Percentiles rank a stretch among this genome's conserved stretches.
These are phyloP conservation scores for Cephus runcator DNA, from an alignment of 2,888 invertebrate genomes.

Conservation along the genomic window DNA sequence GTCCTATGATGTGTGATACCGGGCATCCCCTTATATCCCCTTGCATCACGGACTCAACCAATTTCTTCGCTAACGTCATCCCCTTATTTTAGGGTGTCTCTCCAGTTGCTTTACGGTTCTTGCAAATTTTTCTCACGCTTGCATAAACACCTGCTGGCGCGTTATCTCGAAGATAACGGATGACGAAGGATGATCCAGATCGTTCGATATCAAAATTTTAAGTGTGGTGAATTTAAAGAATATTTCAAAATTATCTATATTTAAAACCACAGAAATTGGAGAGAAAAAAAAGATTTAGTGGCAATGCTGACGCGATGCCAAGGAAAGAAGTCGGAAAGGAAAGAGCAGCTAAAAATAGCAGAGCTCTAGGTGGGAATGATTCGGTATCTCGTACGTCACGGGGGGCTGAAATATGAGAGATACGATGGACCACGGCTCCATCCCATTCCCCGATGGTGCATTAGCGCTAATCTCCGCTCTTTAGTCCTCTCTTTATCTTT, in stretches of 20 bases:
- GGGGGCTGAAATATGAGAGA: slow-evolving; percentile 65
- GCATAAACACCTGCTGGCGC: neutral
- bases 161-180: neutral
- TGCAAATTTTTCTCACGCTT: too few relatives aligned
- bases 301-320: neutral
- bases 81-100: neutral
- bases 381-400: slow-evolving; percentile 65
- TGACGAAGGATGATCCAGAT: neutral
- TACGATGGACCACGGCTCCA: slow-evolving; percentile 58
- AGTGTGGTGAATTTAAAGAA: neutral
- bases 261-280: neutral
- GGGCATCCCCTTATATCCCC: slow-evolving; percentile 35
- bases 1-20: slow-evolving; percentile 53
- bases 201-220: neutral
- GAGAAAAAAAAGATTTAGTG: slow-evolving; percentile 6
- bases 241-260: neutral
- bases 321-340: slow-evolving; percentile 14
- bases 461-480: slow-evolving; percentile 61
- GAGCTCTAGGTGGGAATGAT: slow-evolving; percentile 60
- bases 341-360: slow-evolving; percentile 49
- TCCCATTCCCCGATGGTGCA: slow-evolving; percentile 61
- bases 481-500: slow-evolving; percentile 50
- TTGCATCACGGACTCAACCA: neutral
- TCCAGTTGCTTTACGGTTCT: neutral
- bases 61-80: neutral